Evolutionary conservation across 2,113 vertebrate genomes (phyloP).

Genomic region (Pitta sordida): DNA sequence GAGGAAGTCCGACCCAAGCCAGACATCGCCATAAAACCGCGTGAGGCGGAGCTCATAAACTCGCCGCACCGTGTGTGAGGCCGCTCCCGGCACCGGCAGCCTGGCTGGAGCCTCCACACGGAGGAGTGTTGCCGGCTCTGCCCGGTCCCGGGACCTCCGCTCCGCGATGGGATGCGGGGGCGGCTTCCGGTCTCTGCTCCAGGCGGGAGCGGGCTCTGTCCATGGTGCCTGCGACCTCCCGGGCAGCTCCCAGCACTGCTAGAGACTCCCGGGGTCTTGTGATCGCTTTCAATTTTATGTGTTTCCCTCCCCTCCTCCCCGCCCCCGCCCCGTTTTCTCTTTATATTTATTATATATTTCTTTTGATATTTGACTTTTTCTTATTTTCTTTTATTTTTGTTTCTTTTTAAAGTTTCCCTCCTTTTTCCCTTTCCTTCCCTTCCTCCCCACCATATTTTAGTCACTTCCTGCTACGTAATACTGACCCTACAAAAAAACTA

Average conservation of each 20-base stretch:
- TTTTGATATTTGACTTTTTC: not conserved
- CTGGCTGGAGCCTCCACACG: not conserved
- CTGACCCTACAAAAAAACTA: not conserved
- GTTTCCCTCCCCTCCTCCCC: no score
- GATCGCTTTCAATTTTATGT: fast-evolving
- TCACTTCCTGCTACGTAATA: not conserved
- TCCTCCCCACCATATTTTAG: not conserved
- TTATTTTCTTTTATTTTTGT: not conserved
- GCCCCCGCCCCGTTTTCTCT: no score
- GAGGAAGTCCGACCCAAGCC: not conserved
- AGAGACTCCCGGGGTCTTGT: fast-evolving
- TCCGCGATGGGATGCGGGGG: not conserved
- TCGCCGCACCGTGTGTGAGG: not conserved
- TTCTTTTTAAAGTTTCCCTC: not conserved
- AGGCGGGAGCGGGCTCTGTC: not conserved
- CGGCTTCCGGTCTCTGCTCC: not conserved
- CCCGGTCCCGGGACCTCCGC: not conserved
- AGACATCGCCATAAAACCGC: constrained; percentile 39
- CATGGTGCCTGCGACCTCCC: not conserved
- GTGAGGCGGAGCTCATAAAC: not conserved
- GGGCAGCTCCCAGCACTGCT: not conserved
- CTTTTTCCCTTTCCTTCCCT: fast-evolving
- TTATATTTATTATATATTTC: not conserved
- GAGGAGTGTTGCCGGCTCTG: not conserved
- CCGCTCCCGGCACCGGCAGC: not conserved